A percentile compares a stretch with the other conserved stretches of the same genome.
These are phyloP conservation scores for Colius striatus DNA, from an alignment of 2,113 vertebrate species.

Conservation along the genomic window DNA sequence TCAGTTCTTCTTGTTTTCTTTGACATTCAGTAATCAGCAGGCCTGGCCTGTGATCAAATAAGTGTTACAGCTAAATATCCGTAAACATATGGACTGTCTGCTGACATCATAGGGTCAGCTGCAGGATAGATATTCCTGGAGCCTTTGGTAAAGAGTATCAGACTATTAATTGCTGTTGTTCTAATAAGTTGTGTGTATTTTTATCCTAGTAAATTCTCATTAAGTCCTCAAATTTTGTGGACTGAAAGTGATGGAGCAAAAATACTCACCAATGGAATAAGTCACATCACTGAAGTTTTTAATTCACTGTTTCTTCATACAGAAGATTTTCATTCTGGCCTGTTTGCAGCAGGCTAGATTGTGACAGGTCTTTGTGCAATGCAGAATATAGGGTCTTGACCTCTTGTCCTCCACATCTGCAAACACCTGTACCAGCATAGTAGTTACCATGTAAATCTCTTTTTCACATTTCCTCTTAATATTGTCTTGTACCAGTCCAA, in stretches of 20 bases:
- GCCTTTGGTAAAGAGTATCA: background rate
- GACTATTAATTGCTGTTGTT: background rate
- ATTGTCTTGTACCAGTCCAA: background rate
- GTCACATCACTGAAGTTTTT: background rate
- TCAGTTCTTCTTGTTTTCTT: conserved; percentile 59
- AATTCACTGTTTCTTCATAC: background rate
- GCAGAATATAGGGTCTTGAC: too few species aligned
- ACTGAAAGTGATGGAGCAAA: background rate
- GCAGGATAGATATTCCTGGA: conserved; percentile 4
- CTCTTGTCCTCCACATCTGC: background rate
- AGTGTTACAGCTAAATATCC: background rate
- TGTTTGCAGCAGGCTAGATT: background rate
- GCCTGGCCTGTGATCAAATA: conserved; percentile 55
- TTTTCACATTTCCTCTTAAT: background rate
- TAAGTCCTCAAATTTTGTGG: background rate
- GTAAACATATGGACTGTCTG: conserved; percentile 10
- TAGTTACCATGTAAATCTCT: background rate
- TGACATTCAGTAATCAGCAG: conserved; percentile 60
- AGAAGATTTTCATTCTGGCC: background rate
- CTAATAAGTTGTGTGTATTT: background rate
- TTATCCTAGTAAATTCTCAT: background rate
- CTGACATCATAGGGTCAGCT: conserved; percentile 37
- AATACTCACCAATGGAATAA: background rate
- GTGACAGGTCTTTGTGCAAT: background rate
- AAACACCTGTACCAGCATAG: background rate